Base-by-base conservation (phyloP, 1,140 invertebrate species). In the Zophobas morio region DNA sequence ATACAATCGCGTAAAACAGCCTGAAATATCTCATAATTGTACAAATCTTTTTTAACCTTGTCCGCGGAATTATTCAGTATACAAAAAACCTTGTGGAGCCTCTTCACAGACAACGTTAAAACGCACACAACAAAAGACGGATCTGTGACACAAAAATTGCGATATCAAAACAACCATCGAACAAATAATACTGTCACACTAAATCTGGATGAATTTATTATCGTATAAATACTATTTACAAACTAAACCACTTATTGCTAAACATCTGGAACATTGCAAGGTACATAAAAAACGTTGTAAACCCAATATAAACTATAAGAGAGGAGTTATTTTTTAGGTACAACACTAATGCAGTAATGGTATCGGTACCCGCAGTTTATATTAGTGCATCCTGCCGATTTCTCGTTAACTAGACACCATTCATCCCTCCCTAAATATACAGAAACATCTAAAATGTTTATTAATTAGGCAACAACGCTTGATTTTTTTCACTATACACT, bases 1-100 rank as follows among this genome's bases (percentile, higher is more conserved):
- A 80, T 77, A 75, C 77, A 79, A 78, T 81, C 77, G 78, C 78
- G 63, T 76, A 77, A 79, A 78, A 80, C 74, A 79, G 75, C 75
- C 47, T 79, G 74, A 80, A 79, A 60, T 79, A 70, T 79, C 78
- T 66, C 76, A 35, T 60, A 51, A 36, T 34, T 49, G 36, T 73
- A 54, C 39, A 53, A 73, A 73, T 51, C 47, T 63, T 66, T 66
- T 40, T 60, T 60, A 36, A 60, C 49, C 49, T 53, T 53, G 49
- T 53, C 20, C 49, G 49, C 49, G 49, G 54, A 57, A 5, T 57
- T 34, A 57, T 20, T 20, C 20, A 20, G 20, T 20, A 20, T 20
- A 20, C 20, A 20, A 20, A 20, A 20, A 20, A 20, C 20, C 20
- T 20, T 20, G 49, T 51, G 3, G 35, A 33, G 20, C 1, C 1